Base-by-base conservation (phyloP, 2,888 invertebrate genomes). In the Prosopocoilus inquinatus region DNA sequence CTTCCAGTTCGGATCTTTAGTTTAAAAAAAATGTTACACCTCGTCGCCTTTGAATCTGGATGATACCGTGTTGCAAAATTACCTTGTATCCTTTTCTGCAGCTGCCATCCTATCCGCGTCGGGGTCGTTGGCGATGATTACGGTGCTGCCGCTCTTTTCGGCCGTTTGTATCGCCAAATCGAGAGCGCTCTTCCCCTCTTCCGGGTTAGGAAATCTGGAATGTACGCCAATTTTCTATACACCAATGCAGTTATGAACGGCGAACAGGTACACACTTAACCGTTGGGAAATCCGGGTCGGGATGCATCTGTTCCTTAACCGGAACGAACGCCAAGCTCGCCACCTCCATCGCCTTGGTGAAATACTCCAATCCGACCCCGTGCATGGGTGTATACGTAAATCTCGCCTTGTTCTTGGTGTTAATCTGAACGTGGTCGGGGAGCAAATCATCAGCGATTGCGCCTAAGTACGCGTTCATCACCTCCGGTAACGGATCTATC, bases 321-420 rank as follows among this genome's bases (percentile, higher is more conserved):
- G 84, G 81, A 61, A 85, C 78, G 50, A 89, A 83, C 79, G 87
- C 82, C 52, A 97, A 85, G 61, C 88, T 86, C 47, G 90, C 88
- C 8, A 79, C 76, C 60, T 87, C 78, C 70, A 97, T 91, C 1
- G 93, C 90, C 64, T 85, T 80, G 53, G 83, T 75, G 57, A 96
- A 82, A 70, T 84, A 95, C 2, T 84, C 78, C 71, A 90, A 89
- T 0, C 97, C 97, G 3, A 99, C 97, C 3, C 99, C 99, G 74
- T 99, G 99, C 93, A 99, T 95, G 0, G 98, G 92, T 9, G 96
- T 96, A 73, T 97, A 98, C 0, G 92, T 90, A 60, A 94, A 86
- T 43, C 83, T 82, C 1, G 91, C 71, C 0, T 79, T 74, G 0
- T 84, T 81, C 12, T 77, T 79, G 39, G 74, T 75, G 65, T 87